phyloP scores from a whole-genome alignment of 2,113 vertebrate genomes.

The Saguinus midas region DNA sequence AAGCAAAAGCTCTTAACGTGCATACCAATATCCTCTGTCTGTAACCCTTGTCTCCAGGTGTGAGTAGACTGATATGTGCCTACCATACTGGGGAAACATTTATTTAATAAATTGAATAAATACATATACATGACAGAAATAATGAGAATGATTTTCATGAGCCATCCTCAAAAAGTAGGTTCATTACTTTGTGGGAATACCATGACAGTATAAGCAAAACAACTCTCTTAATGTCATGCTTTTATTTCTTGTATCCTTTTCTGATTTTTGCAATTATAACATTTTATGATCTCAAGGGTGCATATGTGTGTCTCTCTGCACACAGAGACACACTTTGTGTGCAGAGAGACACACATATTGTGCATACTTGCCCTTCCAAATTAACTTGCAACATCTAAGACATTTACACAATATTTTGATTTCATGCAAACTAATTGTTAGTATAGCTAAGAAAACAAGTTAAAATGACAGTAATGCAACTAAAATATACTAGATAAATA shows the following conservation, averaged over 20 bases:
- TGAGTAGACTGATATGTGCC: not conserved
- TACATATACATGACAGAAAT: not conserved
- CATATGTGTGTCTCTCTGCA: not conserved
- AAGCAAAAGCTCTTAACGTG: not conserved
- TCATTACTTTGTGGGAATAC: not conserved
- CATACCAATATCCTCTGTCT: not conserved
- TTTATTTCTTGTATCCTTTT: not conserved
- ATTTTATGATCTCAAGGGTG: not conserved
- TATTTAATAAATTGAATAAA: not conserved
- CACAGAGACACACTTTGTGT: too few relatives aligned
- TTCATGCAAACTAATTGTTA: not conserved
- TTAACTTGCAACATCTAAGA: not conserved
- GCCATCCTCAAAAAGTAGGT: not conserved
- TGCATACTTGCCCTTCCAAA: not conserved
- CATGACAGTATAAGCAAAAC: not conserved
- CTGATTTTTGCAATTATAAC: not conserved
- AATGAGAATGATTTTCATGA: constrained; percentile 12
- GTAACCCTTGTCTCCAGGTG: not conserved
- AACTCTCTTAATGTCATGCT: not conserved
- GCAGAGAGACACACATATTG: too few relatives aligned
- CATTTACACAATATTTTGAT: not conserved
- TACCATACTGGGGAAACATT: not conserved
- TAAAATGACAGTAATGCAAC: not conserved
- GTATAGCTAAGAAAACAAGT: not conserved
- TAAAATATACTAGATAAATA: not conserved